Percentiles rank a stretch among this genome's conserved stretches.
phyloP scores from a whole-genome alignment of 2,113 vertebrate genomes.

The Prionailurus bengalensis region DNA sequence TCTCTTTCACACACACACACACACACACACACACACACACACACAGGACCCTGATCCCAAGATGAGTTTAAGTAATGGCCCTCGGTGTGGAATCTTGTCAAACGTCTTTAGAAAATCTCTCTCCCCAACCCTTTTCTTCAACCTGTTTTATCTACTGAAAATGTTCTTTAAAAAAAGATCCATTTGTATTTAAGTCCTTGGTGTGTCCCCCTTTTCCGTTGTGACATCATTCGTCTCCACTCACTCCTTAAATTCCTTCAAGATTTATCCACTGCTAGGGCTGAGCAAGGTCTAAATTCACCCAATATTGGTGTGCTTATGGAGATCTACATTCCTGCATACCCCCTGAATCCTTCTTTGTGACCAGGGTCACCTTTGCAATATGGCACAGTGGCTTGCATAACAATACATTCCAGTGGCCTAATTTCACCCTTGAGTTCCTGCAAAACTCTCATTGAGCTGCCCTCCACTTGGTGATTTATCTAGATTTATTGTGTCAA shows the following conservation, averaged over 20 bases:
- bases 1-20: too few relatives aligned
- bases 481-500: constrained; percentile 73
- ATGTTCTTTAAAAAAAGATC: neutral
- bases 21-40: too few relatives aligned
- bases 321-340: neutral
- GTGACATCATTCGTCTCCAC: neutral
- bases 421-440: constrained; percentile 80
- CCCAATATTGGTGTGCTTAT: neutral
- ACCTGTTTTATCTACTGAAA: neutral
- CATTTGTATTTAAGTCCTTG: neutral
- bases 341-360: neutral
- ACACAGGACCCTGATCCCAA: neutral
- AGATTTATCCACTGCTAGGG: fast-evolving
- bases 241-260: neutral
- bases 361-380: constrained; percentile 71
- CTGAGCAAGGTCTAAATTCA: neutral
- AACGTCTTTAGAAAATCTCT: neutral
- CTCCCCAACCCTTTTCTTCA: neutral
- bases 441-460: constrained; percentile 68
- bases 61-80: neutral
- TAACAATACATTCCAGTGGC: constrained; percentile 68
- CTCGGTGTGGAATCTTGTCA: neutral
- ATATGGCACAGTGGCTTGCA: constrained; percentile 33
- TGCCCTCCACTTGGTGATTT: constrained; percentile 59
- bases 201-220: neutral